Evolutionary conservation across 2,113 vertebrate genomes (phyloP).

Genomic region (Edolisoma coerulescens): DNA sequence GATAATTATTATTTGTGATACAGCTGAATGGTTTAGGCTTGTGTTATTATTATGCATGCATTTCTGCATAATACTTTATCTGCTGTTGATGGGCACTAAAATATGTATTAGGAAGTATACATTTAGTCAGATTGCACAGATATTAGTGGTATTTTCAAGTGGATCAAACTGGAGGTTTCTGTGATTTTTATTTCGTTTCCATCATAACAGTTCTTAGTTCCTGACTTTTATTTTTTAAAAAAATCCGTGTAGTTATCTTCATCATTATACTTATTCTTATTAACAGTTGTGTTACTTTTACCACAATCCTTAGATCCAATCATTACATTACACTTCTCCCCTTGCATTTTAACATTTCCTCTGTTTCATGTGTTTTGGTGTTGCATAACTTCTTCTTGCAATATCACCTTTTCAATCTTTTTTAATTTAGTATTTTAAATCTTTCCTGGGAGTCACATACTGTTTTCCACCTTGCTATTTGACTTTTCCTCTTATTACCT

Average conservation of each 20-base stretch:
- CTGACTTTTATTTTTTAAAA: background rate
- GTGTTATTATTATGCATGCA: slow-evolving; percentile 25
- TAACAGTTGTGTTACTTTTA: background rate
- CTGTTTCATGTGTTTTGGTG: background rate
- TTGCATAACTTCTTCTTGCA: background rate
- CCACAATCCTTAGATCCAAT: background rate
- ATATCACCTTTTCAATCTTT: background rate
- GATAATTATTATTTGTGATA: slow-evolving; percentile 70
- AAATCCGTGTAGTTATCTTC: background rate
- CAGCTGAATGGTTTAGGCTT: slow-evolving; percentile 56
- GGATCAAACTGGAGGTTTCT: background rate
- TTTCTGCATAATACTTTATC: slow-evolving; percentile 38
- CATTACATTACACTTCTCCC: background rate
- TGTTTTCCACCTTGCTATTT: background rate
- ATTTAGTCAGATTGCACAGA: slow-evolving; percentile 26
- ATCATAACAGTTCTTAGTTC: background rate
- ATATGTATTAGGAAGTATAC: slow-evolving; percentile 19
- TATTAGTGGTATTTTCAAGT: slow-evolving; percentile 2
- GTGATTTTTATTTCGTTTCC: background rate
- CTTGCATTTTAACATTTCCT: background rate
- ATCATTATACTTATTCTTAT: slow-evolving; percentile 6
- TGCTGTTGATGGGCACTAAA: slow-evolving; percentile 41
- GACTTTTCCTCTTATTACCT: background rate
- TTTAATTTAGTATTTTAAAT: background rate
- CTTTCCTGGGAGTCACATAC: background rate